A percentile compares a stretch with the other conserved stretches of the same genome.
phyloP scores from a whole-genome alignment of 1,140 invertebrate species.

The Zaprionus taronus region DNA sequence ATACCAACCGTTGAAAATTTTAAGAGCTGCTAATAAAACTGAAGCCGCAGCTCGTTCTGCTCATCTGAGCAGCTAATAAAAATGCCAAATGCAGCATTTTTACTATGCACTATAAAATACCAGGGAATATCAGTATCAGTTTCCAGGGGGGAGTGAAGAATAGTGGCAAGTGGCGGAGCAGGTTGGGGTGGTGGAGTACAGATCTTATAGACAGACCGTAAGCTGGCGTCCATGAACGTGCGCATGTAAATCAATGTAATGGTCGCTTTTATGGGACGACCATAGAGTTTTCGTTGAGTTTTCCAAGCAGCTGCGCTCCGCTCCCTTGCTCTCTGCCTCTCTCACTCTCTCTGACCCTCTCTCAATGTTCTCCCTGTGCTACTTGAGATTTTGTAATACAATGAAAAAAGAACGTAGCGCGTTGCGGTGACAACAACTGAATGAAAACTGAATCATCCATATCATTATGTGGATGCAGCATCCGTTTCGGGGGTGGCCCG shows the following conservation, averaged over 20 bases:
- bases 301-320: not conserved
- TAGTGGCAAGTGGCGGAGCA: not conserved
- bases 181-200: not conserved
- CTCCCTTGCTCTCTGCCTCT: not conserved
- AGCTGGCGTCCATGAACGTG: conserved; percentile 46
- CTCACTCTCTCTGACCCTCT: not conserved
- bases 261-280: conserved; percentile 50
- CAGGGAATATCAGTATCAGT: conserved; percentile 14
- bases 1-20: conserved; percentile 45
- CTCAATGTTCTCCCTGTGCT: not conserved
- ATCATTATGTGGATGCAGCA: conserved; percentile 49
- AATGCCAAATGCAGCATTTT: conserved; percentile 56
- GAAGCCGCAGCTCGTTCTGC: conserved; percentile 46
- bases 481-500: not conserved
- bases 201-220: conserved; percentile 40
- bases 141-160: not conserved
- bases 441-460: conserved; percentile 54
- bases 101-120: conserved; percentile 56
- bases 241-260: conserved; percentile 69
- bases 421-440: conserved; percentile 52
- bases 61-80: conserved; percentile 59
- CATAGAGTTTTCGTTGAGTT: conserved; percentile 25
- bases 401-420: conserved; percentile 44
- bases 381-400: conserved; percentile 52
- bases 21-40: conserved; percentile 54